phyloP scores from a whole-genome alignment of 1,140 invertebrate species.

The Oscheius sp. region DNA sequence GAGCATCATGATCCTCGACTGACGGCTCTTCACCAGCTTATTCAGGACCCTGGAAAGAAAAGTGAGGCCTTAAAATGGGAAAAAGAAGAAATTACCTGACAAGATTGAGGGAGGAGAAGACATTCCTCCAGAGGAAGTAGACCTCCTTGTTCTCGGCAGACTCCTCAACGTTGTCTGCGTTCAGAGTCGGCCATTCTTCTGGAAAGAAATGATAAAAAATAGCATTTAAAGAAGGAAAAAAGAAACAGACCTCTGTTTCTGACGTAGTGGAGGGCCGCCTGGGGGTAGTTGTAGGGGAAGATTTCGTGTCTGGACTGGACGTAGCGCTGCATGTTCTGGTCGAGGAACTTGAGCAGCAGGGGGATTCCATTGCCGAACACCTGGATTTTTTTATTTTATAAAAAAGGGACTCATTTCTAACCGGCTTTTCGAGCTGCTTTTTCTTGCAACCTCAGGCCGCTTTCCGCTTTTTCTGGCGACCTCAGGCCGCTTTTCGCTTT shows the following conservation, averaged over 20 bases:
- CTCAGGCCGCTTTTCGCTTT: no score
- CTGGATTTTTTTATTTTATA: constrained; percentile 64
- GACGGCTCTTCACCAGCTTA: constrained; percentile 98
- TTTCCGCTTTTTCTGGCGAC: no score
- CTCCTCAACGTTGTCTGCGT: constrained; percentile 77
- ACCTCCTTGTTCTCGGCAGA: constrained; percentile 39
- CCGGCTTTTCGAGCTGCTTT: no score
- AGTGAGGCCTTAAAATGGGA: background rate
- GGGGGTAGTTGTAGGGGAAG: constrained; percentile 54
- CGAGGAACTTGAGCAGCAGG: constrained; percentile 95
- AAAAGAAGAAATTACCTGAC: constrained; percentile 66
- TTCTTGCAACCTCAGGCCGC: no score
- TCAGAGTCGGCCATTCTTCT: constrained; percentile 89
- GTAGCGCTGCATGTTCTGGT: constrained; percentile 94
- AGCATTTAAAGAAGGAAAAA: constrained; percentile 25
- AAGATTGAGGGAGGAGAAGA: constrained; percentile 96
- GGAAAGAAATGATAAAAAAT: constrained; percentile 66
- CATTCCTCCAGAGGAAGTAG: constrained; percentile 89
- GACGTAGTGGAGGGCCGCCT: constrained; percentile 49
- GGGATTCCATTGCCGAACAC: constrained; percentile 99
- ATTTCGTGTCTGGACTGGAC: constrained; percentile 85
- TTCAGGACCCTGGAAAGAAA: constrained; percentile 74
- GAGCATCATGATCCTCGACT: constrained; percentile 98
- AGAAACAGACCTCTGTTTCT: constrained; percentile 44
- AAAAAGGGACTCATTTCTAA: background rate